Base-by-base conservation (phyloP, 2,888 invertebrate species). In the Agrochola litura region DNA sequence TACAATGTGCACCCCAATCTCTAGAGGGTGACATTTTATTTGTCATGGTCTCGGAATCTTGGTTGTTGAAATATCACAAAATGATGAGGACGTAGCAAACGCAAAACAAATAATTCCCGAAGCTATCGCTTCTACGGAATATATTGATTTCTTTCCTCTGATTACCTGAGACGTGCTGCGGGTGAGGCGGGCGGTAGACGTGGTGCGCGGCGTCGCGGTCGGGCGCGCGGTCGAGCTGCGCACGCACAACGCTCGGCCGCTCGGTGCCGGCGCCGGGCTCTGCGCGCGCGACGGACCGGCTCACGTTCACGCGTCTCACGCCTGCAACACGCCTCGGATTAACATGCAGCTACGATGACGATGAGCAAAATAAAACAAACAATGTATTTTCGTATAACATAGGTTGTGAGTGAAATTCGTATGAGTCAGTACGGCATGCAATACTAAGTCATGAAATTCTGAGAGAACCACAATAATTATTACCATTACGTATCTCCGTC, bases 171-270 rank as follows among this genome's bases (percentile, higher is more conserved):
- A 93, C 94, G 90, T 93, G 95, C 79, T 94, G 95, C 91, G 95
- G 93, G 91, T 95, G 94, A 85, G 95, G 94, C 88, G 95, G 93
- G 89, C 95, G 94, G 91, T 95, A 95, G 73, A 95, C 95, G 79
- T 93, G 93, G 86, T 93, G 92, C 69, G 95, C 94, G 86, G 94
- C 94, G 90, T 95, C 95, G 79, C 95, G 93, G 89, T 95, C 96
- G 82, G 96, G 95, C 88, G 94, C 95, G 86, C 95, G 96, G 92
- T 96, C 96, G 79, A 96, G 95, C 89, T 96, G 96, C 87, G 96
- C 96, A 90, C 96, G 96, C 91, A 96, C 93, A 89, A 96, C 96
- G 92, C 96, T 96, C 77, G 96, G 96, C 89, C 96, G 94, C 93
- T 96, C 96, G 68, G 95, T 95, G 91, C 89, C 96, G 70, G 95